A percentile compares a stretch with the other conserved stretches of the same genome.
Conservation (phyloP, 2,113 vertebrate species). For the Panurus biarmicus region DNA sequence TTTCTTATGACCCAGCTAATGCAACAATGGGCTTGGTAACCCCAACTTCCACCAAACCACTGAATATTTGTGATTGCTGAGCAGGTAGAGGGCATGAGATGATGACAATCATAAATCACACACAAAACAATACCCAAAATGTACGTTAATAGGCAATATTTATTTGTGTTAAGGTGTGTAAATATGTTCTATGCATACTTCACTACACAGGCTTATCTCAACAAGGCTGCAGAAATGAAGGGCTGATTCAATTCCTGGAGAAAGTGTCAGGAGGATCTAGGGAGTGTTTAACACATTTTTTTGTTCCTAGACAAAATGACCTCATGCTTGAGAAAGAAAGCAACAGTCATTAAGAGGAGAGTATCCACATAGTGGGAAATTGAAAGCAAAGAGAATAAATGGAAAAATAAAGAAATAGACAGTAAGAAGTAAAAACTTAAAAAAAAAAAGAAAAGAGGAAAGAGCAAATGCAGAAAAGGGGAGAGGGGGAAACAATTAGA, state of each 20-base stretch:
- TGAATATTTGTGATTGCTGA: not conserved
- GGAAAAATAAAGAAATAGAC: not conserved
- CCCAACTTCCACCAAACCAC: not conserved
- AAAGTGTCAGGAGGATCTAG: not conserved
- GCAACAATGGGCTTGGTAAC: not conserved
- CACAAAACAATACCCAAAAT: not conserved
- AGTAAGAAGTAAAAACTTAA: not conserved
- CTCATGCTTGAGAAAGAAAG: not conserved
- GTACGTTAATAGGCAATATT: not conserved
- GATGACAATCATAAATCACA: not conserved
- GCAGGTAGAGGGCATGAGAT: not conserved
- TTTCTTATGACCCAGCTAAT: not conserved
- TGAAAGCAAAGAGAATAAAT: not conserved
- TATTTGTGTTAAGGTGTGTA: not conserved
- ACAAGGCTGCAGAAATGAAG: not conserved
- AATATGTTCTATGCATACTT: not conserved
- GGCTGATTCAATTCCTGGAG: not conserved
- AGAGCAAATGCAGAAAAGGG: not conserved
- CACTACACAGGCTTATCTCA: not conserved
- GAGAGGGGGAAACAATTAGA: not conserved
- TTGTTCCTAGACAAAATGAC: not conserved
- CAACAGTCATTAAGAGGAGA: not conserved
- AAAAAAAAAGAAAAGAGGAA: not conserved
- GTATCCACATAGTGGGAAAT: not conserved
- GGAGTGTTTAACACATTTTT: not conserved